phyloP scores from a whole-genome alignment of 2,113 vertebrate genomes.

The Campylorhamphus procurvoides region DNA sequence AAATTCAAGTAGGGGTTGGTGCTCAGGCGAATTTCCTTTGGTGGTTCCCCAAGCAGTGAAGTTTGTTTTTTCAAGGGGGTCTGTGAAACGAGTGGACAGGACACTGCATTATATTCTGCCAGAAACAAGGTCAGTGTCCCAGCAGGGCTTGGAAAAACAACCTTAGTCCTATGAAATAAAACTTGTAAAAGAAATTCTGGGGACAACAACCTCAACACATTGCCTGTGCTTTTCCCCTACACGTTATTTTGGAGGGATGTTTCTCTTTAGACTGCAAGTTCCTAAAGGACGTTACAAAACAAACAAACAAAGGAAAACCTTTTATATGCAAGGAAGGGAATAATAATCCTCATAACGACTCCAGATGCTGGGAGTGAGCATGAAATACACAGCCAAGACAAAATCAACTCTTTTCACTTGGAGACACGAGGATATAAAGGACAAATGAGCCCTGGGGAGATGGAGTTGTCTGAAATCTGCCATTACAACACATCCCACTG shows the following conservation, averaged over 20 bases:
- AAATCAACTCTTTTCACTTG: background rate
- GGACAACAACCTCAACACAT: background rate
- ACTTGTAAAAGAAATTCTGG: background rate
- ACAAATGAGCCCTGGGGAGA: background rate
- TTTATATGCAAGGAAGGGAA: background rate
- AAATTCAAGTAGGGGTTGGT: slow-evolving; percentile 96
- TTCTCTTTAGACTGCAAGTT: background rate
- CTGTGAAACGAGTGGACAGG: slow-evolving; percentile 58
- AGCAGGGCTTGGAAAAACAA: background rate
- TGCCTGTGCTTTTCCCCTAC: background rate
- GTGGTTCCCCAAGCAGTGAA: slow-evolving; percentile 93
- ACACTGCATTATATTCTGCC: background rate
- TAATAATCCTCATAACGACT: background rate
- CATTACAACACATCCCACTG: background rate
- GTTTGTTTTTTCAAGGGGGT: slow-evolving; percentile 81
- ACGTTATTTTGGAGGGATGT: background rate
- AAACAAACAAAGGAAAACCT: background rate
- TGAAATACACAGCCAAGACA: background rate
- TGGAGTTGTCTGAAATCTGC: background rate
- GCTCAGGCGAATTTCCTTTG: slow-evolving; percentile 92
- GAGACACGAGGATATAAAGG: background rate
- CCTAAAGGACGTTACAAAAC: background rate
- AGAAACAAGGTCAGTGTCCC: background rate
- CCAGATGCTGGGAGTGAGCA: background rate
- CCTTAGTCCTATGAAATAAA: background rate